A percentile compares a stretch with the other conserved stretches of the same genome.
Conservation (phyloP, 2,797 vertebrate genomes). For the Sparidentex hasta region DNA sequence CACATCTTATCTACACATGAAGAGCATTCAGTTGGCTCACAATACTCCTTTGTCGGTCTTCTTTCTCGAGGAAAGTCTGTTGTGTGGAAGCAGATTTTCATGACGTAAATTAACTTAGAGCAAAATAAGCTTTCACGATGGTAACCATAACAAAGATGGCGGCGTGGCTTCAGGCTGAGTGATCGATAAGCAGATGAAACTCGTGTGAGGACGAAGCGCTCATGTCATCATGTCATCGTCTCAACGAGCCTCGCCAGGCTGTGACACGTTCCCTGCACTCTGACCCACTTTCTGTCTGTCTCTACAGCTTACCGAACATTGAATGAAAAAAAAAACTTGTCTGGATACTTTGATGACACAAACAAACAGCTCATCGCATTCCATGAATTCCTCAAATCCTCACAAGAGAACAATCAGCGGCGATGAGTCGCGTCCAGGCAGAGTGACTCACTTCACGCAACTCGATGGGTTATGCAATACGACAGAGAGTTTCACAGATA, state of each 20-base stretch:
- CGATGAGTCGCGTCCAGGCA: background rate
- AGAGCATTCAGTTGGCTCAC: background rate
- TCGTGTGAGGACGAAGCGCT: background rate
- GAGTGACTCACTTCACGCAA: constrained; percentile 34
- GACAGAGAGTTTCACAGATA: constrained; percentile 65
- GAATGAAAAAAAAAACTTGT: background rate
- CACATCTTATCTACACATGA: constrained; percentile 26
- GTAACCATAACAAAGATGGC: background rate
- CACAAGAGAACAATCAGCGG: background rate
- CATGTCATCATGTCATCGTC: background rate
- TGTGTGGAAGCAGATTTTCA: background rate
- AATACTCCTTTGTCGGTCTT: constrained; percentile 10
- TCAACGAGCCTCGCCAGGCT: background rate
- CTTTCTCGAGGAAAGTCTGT: background rate
- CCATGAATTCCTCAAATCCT: constrained; percentile 40
- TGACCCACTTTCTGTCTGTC: background rate
- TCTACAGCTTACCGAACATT: background rate
- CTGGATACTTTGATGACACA: background rate
- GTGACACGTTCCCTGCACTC: background rate
- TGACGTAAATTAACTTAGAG: too few relatives aligned
- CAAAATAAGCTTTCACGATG: background rate
- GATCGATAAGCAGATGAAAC: background rate
- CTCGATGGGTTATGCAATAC: constrained; percentile 11
- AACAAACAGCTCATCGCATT: constrained; percentile 36
- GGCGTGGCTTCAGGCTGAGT: background rate